These are phyloP conservation scores for Channa maculata DNA, from an alignment of 2,113 vertebrate genomes.

Conservation along the genomic window DNA sequence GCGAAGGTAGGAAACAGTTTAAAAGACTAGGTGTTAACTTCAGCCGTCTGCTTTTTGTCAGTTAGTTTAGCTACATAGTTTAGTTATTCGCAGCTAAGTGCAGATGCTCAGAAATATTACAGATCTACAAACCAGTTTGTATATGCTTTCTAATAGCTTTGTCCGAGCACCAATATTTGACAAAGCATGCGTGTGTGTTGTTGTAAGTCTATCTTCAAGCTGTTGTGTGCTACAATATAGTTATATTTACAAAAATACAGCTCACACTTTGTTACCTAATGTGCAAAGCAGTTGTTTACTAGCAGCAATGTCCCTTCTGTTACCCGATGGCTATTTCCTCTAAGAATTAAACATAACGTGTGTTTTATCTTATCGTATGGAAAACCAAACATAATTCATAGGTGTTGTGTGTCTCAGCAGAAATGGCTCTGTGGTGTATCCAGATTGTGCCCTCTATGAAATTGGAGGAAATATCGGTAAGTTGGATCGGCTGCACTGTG, in stretches of 20 bases:
- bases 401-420: conserved; percentile 61
- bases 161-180: no score
- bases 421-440: conserved; percentile 74
- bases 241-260: no score
- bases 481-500: conserved; percentile 50
- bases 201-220: no score
- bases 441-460: conserved; percentile 86
- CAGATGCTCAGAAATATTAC: no score
- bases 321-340: not conserved
- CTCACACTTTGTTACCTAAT: not conserved
- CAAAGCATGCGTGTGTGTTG: no score
- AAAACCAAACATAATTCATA: not conserved
- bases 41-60: not conserved
- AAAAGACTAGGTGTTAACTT: no score
- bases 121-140: no score
- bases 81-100: not conserved
- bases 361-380: not conserved
- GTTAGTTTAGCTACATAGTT: not conserved
- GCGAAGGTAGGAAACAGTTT: conserved; percentile 54
- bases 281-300: not conserved
- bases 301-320: not conserved
- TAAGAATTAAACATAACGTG: no score
- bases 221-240: no score
- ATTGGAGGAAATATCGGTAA: conserved; percentile 91
- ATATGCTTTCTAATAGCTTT: no score